phyloP scores from a whole-genome alignment of 2,113 vertebrate species.

The Oriolus oriolus region DNA sequence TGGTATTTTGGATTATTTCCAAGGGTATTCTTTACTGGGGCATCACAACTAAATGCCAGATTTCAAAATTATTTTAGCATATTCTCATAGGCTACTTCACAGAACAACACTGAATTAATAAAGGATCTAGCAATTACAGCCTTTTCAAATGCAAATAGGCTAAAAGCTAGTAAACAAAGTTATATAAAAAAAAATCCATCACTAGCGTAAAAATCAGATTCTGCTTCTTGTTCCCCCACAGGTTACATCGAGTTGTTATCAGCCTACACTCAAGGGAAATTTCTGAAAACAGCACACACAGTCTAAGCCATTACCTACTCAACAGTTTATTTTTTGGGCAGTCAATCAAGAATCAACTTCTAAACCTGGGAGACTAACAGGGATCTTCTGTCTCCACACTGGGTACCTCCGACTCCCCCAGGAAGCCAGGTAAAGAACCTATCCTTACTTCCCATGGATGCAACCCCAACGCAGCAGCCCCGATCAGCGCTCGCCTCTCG shows the following conservation, averaged over 20 bases:
- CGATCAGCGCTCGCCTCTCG: neutral
- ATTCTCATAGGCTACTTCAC: conserved; percentile 47
- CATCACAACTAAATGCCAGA: conserved; percentile 68
- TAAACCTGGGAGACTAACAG: neutral
- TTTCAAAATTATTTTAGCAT: conserved; percentile 69
- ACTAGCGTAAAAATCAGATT: neutral
- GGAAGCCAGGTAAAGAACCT: neutral
- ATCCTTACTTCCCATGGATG: neutral
- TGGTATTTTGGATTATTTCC: conserved; percentile 72
- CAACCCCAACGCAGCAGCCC: neutral
- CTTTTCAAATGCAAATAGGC: conserved; percentile 64
- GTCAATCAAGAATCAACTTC: neutral
- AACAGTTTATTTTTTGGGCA: neutral
- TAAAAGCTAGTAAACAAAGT: conserved; percentile 46
- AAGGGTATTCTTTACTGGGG: conserved; percentile 63
- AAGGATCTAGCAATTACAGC: conserved; percentile 47
- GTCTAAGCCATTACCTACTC: neutral
- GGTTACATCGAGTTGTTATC: neutral
- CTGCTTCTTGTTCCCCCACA: conserved; percentile 6
- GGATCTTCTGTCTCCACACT: neutral
- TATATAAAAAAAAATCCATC: neutral
- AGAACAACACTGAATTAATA: conserved; percentile 52
- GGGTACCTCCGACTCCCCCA: neutral
- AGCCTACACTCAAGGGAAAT: neutral
- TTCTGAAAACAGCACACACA: neutral